Evolutionary conservation across 2,888 invertebrate genomes (phyloP).

Genomic region (Onthophagus sagittarius): DNA sequence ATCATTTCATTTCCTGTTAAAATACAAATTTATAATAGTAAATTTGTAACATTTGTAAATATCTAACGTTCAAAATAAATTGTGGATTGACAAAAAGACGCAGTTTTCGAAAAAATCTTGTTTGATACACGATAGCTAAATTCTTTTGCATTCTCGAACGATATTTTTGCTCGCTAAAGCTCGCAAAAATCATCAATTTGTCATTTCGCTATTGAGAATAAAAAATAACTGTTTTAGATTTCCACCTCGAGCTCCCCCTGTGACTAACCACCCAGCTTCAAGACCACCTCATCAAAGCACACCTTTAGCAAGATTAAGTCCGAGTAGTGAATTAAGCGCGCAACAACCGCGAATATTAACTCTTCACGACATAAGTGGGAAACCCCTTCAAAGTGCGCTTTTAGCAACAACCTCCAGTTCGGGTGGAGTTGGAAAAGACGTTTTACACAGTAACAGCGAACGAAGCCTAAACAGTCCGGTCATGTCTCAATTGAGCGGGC

Average conservation of each 20-base stretch:
- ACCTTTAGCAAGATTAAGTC: slow-evolving; percentile 83
- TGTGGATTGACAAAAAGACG: too few species aligned
- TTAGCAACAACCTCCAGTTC: slow-evolving; percentile 87
- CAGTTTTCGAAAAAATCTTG: too few species aligned
- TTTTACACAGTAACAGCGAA: slow-evolving; percentile 87
- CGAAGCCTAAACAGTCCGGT: slow-evolving; percentile 88
- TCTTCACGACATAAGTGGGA: slow-evolving; percentile 88
- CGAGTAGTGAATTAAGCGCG: slow-evolving; percentile 86
- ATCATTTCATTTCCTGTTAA: too few species aligned
- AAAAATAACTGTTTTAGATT: too few species aligned
- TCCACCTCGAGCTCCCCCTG: slow-evolving; percentile 69
- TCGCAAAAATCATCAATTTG: too few species aligned
- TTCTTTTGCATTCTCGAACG: too few species aligned
- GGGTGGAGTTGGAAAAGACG: slow-evolving; percentile 83
- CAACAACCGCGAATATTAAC: slow-evolving; percentile 92
- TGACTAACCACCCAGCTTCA: slow-evolving; percentile 62
- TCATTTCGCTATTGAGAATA: too few species aligned
- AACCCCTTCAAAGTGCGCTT: slow-evolving; percentile 84
- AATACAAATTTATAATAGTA: too few species aligned
- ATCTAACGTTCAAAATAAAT: too few species aligned
- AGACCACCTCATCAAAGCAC: slow-evolving; percentile 79
- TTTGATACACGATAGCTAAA: too few species aligned
- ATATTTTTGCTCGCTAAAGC: too few species aligned
- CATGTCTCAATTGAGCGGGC: slow-evolving; percentile 86
- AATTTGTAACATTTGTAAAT: too few species aligned